These are phyloP conservation scores for Phengaris alcon DNA, from an alignment of 2,888 invertebrate species.

Conservation along the genomic window DNA sequence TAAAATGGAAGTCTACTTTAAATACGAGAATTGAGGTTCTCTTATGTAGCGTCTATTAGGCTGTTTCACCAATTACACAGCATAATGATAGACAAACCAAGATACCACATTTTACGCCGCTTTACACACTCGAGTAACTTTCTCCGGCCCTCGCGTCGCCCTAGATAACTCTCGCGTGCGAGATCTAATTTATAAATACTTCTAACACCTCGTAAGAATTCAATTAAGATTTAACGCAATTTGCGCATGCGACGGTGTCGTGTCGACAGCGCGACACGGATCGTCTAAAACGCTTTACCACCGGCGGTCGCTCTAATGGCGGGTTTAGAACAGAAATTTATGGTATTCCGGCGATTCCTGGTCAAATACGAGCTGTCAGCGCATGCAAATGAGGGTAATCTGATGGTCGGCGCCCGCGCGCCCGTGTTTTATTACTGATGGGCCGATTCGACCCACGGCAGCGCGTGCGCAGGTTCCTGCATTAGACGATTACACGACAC, in stretches of 20 bases:
- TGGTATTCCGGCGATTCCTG: slow-evolving; percentile 24
- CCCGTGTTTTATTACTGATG: slow-evolving; percentile 71
- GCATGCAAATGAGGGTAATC: slow-evolving; percentile 70
- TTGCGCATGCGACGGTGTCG: slow-evolving; percentile 54
- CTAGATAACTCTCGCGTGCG: slow-evolving; percentile 56
- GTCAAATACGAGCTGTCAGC: slow-evolving; percentile 66
- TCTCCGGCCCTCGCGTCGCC: slow-evolving; percentile 44
- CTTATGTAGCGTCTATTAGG: background rate
- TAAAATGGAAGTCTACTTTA: too few relatives aligned
- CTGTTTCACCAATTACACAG: background rate
- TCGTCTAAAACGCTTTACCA: slow-evolving; percentile 35
- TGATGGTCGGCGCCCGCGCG: slow-evolving; percentile 65
- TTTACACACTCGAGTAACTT: slow-evolving; percentile 35
- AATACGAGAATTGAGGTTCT: too few relatives aligned
- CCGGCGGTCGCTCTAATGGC: slow-evolving; percentile 20
- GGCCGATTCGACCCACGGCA: slow-evolving; percentile 67
- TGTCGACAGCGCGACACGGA: slow-evolving; percentile 40
- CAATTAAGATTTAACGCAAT: slow-evolving; percentile 71
- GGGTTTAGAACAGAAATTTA: slow-evolving; percentile 34
- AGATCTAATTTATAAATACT: slow-evolving; percentile 71
- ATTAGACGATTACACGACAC: slow-evolving; percentile 45
- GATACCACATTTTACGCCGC: background rate
- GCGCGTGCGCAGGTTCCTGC: slow-evolving; percentile 55
- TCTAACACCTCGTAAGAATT: slow-evolving; percentile 70
- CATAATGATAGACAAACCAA: slow-evolving; percentile 15